Base-by-base conservation (phyloP, 2,113 vertebrate genomes). In the Noctilio leporinus region DNA sequence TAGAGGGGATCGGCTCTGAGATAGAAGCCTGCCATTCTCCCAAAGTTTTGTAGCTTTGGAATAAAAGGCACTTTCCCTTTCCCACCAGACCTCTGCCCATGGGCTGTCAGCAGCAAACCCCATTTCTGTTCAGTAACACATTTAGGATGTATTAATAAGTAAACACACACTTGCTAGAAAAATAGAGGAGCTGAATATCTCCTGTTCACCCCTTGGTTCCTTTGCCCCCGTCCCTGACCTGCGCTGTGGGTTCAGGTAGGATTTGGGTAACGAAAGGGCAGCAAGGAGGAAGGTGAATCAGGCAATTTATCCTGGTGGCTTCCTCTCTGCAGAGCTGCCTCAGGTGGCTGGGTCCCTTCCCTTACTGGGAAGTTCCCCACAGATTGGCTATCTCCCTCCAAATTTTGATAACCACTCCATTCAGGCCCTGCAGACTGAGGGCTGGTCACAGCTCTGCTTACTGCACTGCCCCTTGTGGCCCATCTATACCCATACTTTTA, bases 131-230 rank as follows among this genome's bases (percentile, higher is more conserved):
- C 59, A 62, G 59, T 62, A 62, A 30, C 28, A 17, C 40, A n/a
- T 69, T 67, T 85, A 38, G 43, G 80, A 76, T 49, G 35, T 81
- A n/a, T 65, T 85, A 80, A 62, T 86, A 80, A 17, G 28, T 26
- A 53, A n/a, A 35, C 38, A 9, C 16, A 70, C 51, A 51, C 35
- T 89, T 80, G 30, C 55, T 59, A 40, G 55, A 40, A 28, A 51
- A n/a, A n/a, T n/a, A n/a, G 43, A 35, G 8, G 16, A 26, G 20
- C 76, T 65, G 43, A 82, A n/a, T 40, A 30, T 30, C 40, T 76
- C 38, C 72, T 75, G n/a, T 40, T 45, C 38, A 11, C n/a, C 17
- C 55, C 19, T 20, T 9, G 10, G 4, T 3, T 17, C 10, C n/a
- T 30, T 49, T 14, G 10, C 7, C 64, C 22, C 4, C 20, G 20